These are phyloP conservation scores for Lepidurus couesii DNA, from an alignment of 1,140 invertebrate genomes.

Conservation along the genomic window DNA sequence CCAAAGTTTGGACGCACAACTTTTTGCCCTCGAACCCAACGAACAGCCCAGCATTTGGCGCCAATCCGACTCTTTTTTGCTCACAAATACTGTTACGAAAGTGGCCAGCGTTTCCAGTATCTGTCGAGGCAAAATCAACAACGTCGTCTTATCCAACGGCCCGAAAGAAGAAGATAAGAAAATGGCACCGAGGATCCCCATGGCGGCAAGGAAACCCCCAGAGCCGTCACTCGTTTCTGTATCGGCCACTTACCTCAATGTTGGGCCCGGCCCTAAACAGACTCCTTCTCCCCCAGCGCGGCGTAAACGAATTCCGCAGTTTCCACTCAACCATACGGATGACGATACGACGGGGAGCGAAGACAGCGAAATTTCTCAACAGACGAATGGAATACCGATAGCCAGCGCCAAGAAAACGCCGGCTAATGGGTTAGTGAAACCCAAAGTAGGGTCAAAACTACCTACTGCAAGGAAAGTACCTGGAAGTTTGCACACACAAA, in stretches of 20 bases:
- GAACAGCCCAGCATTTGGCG: constrained; percentile 34
- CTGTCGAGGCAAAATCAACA: not conserved
- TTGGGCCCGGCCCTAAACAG: not conserved
- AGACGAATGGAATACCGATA: not conserved
- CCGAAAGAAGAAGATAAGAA: constrained; percentile 29
- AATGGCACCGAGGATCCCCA: not conserved
- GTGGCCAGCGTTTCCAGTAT: constrained; percentile 18
- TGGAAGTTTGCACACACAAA: constrained; percentile 43
- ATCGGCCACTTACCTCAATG: not conserved
- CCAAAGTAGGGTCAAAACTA: not conserved
- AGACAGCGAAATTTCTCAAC: constrained; percentile 8
- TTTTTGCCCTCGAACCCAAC: constrained; percentile 36
- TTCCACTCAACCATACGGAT: not conserved
- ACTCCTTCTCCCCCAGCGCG: not conserved
- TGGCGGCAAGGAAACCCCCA: not conserved
- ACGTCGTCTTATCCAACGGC: constrained; percentile 12
- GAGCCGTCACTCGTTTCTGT: not conserved
- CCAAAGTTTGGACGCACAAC: constrained; percentile 53
- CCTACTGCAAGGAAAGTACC: constrained; percentile 34
- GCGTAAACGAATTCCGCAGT: constrained; percentile 3
- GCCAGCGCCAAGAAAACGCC: constrained; percentile 4
- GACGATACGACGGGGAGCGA: constrained; percentile 3
- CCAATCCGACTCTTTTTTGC: constrained; percentile 36
- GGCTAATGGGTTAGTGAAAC: constrained; percentile 23
- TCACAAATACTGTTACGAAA: not conserved